These are phyloP conservation scores for Empidonax alnorum DNA, from an alignment of 2,113 vertebrate genomes.

Conservation along the genomic window DNA sequence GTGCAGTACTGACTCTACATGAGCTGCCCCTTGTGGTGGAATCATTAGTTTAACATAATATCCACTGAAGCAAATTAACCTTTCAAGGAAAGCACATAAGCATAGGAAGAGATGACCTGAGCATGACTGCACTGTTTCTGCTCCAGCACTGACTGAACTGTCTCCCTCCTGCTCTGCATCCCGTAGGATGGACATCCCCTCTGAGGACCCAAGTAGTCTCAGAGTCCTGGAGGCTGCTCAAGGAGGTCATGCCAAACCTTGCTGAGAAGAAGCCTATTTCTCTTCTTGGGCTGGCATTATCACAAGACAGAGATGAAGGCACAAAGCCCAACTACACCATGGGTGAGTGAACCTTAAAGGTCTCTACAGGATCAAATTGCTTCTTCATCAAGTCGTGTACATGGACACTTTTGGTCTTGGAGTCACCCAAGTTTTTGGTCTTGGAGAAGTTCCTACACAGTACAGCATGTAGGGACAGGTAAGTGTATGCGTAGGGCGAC, in stretches of 20 bases:
- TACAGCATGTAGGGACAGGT: background rate
- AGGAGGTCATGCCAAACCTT: background rate
- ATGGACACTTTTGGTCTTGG: background rate
- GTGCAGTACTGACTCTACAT: background rate
- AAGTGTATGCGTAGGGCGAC: background rate
- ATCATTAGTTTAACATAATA: background rate
- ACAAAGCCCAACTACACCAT: background rate
- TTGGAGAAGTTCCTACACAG: background rate
- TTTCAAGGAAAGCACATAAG: background rate
- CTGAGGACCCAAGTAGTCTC: background rate
- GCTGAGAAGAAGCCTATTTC: background rate
- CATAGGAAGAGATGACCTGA: background rate
- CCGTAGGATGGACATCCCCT: background rate
- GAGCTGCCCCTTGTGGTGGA: background rate
- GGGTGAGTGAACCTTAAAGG: background rate
- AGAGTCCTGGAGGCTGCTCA: background rate
- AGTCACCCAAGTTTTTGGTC: background rate
- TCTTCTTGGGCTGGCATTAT: background rate
- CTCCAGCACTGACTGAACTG: background rate
- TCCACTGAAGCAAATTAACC: background rate
- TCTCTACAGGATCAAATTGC: background rate
- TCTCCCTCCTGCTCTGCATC: background rate
- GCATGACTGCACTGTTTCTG: background rate
- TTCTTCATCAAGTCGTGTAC: background rate
- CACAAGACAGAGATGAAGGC: background rate